Base-by-base conservation (phyloP, 92 coral and sea anemone species). In the Siderastrea radians region DNA sequence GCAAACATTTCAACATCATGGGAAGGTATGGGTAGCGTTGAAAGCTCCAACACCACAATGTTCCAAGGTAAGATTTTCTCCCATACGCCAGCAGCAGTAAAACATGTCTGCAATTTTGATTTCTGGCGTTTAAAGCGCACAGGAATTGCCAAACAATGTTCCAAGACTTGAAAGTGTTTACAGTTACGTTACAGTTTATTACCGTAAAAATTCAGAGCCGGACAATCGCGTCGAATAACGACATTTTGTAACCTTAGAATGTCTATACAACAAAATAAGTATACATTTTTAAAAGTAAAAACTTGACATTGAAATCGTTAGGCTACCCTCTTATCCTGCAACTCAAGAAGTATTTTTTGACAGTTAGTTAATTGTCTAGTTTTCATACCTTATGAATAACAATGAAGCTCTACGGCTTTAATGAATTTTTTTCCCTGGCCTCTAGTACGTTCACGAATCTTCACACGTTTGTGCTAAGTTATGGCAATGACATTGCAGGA, bases 21-120 rank as follows among this genome's bases (percentile, higher is more conserved):
- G 93, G 80, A 57, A 86, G 77, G 90, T 45, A 92, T 92, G 95
- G 95, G 95, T 59, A 49, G 90, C 19, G 90, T n/a, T 84, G 87
- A 74, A 49, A 84, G 93, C 62, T 91, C 90, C 15, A 85, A 79
- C 73, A 92, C 89, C 68, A 89, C 79, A 52, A 92, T 92, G 93
- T 92, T 92, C 72, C 95, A 92, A 89, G 95, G 95, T 92, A 92
- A 68, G 54, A 26, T 45, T 1, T 65, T 46, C 3, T 55, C 26
- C 46, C 13, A 16, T 68, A 3, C 0, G 53, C 7, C 3, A 16
- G 26, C 11, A 14, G 48, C 15, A 49, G 11, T n/a, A 48, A 3
- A n/a, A 44, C 48, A 38, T 47, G 16, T 16, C 60, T 48, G 16
- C 15, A 1, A 10, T 63, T 12, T 46, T 15, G 19, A 60, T 16